Evolutionary conservation across 2,797 vertebrate genomes (phyloP).

Genomic region (Menidia menidia): DNA sequence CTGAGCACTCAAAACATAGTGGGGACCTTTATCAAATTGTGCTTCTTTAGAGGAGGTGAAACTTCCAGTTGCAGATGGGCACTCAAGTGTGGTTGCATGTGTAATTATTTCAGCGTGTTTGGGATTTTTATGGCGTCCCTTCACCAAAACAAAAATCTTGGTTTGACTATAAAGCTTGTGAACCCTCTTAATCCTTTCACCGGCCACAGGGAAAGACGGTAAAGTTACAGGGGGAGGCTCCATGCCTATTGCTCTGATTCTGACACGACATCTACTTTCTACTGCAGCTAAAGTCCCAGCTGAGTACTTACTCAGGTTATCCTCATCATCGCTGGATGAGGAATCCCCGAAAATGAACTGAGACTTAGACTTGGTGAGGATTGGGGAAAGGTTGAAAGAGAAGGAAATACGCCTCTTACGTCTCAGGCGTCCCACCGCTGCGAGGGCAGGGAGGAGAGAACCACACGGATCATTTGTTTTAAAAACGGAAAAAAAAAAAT

Average conservation of each 20-base stretch:
- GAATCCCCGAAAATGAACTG: slow-evolving; percentile 86
- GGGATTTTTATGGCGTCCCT: background rate
- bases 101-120: background rate
- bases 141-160: slow-evolving; percentile 9
- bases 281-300: slow-evolving; percentile 27
- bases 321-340: slow-evolving; percentile 94
- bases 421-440: slow-evolving; percentile 83
- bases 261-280: slow-evolving; percentile 42
- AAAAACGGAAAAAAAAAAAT: background rate
- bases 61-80: slow-evolving; percentile 2
- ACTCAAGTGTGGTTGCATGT: background rate
- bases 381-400: slow-evolving; percentile 92
- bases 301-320: slow-evolving; percentile 88
- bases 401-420: slow-evolving; percentile 89
- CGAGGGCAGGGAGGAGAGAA: slow-evolving; percentile 60
- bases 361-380: slow-evolving; percentile 92
- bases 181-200: slow-evolving; percentile 3
- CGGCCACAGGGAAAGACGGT: background rate
- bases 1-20: background rate
- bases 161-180: background rate
- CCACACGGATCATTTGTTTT: slow-evolving; percentile 55
- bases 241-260: slow-evolving; percentile 29
- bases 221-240: background rate
- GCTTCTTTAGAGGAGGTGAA: background rate
- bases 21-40: too few species aligned